These are phyloP conservation scores for Phylloscopus trochilus DNA, from an alignment of 2,113 vertebrate species.

Conservation along the genomic window DNA sequence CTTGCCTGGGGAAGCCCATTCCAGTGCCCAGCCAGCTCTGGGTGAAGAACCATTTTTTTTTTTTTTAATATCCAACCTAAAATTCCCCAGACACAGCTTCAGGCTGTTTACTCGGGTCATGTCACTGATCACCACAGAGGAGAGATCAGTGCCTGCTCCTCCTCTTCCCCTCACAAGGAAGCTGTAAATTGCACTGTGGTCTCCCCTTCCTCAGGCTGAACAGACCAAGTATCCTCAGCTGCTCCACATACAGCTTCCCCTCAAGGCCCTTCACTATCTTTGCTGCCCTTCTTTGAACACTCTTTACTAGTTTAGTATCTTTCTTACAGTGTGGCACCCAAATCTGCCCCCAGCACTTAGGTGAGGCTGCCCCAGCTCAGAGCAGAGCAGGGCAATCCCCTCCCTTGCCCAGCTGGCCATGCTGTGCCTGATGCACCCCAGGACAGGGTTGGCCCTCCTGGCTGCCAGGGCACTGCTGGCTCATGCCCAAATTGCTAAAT, in stretches of 20 bases:
- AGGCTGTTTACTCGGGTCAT: fast-evolving
- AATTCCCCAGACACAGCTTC: neutral
- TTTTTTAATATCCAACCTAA: neutral
- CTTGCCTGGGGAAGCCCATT: neutral
- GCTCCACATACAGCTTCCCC: neutral
- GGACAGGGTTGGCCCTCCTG: fast-evolving
- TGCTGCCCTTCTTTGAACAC: neutral
- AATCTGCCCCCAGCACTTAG: fast-evolving
- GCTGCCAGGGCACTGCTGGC: neutral
- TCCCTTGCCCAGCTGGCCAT: fast-evolving
- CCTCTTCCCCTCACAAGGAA: neutral
- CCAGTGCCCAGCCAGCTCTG: neutral
- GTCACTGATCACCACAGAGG: neutral
- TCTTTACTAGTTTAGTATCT: neutral
- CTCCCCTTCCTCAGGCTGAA: neutral
- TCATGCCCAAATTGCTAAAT: neutral
- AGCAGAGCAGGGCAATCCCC: neutral
- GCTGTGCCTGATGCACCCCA: neutral
- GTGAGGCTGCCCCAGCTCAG: fast-evolving
- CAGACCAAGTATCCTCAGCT: neutral
- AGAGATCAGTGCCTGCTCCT: neutral
- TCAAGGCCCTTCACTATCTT: neutral
- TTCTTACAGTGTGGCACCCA: neutral
- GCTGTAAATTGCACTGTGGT: neutral
- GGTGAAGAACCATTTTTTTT: neutral